Percentiles rank a stretch among this genome's conserved stretches.
Evolutionary conservation across 2,888 invertebrate genomes (phyloP).

Genomic region (Geophilus truncorum): DNA sequence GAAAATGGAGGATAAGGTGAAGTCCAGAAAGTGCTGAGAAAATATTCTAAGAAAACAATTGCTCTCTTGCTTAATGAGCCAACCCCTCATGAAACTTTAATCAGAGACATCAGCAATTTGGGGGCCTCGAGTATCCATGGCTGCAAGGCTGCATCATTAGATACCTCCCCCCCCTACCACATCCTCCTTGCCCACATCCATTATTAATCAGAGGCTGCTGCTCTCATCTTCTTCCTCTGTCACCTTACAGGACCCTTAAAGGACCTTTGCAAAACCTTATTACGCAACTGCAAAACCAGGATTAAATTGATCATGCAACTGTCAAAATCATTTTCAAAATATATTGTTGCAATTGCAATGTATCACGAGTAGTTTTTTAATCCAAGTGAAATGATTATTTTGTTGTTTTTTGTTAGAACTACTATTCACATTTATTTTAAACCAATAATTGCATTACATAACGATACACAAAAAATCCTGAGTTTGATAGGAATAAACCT

Average conservation of each 20-base stretch:
- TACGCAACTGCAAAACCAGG: neutral
- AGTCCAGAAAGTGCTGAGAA: neutral
- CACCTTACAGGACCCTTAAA: neutral
- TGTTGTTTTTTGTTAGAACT: too few relatives aligned
- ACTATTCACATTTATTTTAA: too few relatives aligned
- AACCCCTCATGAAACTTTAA: slow-evolving; percentile 32
- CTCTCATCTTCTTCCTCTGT: neutral
- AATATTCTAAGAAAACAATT: slow-evolving; percentile 3
- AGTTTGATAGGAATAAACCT: too few relatives aligned
- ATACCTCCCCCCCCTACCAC: slow-evolving; percentile 1
- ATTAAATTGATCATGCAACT: neutral
- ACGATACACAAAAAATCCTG: too few relatives aligned
- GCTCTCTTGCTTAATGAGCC: slow-evolving; percentile 30
- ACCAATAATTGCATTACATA: too few relatives aligned
- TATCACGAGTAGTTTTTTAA: too few relatives aligned
- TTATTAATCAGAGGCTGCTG: neutral
- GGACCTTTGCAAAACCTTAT: neutral
- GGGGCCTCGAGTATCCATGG: slow-evolving; percentile 7
- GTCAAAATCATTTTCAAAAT: neutral
- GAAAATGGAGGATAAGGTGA: neutral
- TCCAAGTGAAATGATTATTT: too few relatives aligned
- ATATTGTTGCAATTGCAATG: too few relatives aligned
- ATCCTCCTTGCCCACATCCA: neutral
- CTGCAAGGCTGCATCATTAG: slow-evolving; percentile 25
- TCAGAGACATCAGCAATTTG: slow-evolving; percentile 32